Percentiles rank a stretch among this genome's conserved stretches.
phyloP scores from a whole-genome alignment of 2,113 vertebrate genomes.

The Papio anubis region DNA sequence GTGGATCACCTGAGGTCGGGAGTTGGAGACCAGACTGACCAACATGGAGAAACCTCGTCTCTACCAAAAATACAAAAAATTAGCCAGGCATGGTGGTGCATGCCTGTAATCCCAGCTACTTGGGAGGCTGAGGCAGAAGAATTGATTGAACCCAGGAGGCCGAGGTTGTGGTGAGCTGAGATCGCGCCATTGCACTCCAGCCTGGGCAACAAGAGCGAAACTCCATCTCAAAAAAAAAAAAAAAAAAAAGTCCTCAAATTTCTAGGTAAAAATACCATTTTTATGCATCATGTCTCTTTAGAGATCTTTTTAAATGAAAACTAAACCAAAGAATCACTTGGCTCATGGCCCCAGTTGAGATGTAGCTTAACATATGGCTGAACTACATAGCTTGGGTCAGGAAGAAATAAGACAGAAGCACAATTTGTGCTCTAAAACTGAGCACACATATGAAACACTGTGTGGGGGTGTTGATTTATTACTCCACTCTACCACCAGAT shows the following conservation, averaged over 20 bases:
- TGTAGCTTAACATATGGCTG: conserved; percentile 78
- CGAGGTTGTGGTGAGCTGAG: too few species aligned
- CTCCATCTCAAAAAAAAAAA: too few species aligned
- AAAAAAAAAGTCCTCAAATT: background rate
- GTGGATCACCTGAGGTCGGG: too few species aligned
- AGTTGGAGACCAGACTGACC: too few species aligned
- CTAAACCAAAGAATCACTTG: conserved; percentile 70
- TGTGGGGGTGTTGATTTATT: conserved; percentile 76
- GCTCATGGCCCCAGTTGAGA: conserved; percentile 56
- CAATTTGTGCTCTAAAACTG: conserved; percentile 77
- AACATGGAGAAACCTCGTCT: too few species aligned
- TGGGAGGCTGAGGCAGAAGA: too few species aligned
- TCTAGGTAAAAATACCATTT: conserved; percentile 49
- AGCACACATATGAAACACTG: conserved; percentile 74
- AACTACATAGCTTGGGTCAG: conserved; percentile 79
- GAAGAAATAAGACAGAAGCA: conserved; percentile 78
- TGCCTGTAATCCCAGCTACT: too few species aligned
- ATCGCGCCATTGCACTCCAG: too few species aligned
- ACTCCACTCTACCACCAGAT: conserved; percentile 75
- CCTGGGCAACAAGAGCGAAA: too few species aligned
- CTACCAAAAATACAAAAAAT: too few species aligned
- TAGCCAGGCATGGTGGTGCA: too few species aligned
- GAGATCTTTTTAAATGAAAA: conserved; percentile 58
- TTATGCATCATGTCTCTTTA: conserved; percentile 37
- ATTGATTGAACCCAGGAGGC: too few species aligned